Percentiles rank a stretch among this genome's conserved stretches.
phyloP scores from a whole-genome alignment of 1,140 invertebrate species.

The Hypsibius dujardini region DNA sequence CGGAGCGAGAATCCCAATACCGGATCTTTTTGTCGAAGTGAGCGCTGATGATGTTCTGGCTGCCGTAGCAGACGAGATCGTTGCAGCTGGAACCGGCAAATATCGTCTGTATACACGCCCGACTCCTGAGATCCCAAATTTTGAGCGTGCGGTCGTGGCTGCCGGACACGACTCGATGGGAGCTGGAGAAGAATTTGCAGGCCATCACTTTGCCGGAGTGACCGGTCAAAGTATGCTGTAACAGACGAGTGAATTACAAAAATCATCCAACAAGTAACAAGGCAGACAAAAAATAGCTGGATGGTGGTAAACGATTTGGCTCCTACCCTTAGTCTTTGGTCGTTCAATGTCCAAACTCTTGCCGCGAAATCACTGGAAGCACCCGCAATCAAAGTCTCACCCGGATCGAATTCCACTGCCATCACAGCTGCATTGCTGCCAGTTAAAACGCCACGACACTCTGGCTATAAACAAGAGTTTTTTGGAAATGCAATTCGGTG shows the following conservation, averaged over 20 bases:
- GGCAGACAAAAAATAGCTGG: constrained; percentile 19
- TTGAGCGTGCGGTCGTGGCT: constrained; percentile 81
- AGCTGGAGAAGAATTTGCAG: constrained; percentile 73
- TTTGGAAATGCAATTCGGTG: no score
- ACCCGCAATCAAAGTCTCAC: constrained; percentile 63
- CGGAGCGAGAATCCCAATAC: constrained; percentile 75
- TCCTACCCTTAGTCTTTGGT: constrained; percentile 65
- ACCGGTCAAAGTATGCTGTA: constrained; percentile 83
- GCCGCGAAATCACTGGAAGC: constrained; percentile 87
- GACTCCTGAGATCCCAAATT: constrained; percentile 82
- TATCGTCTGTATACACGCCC: constrained; percentile 82
- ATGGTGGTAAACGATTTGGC: constrained; percentile 32
- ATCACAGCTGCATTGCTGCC: constrained; percentile 85
- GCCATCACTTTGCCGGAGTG: constrained; percentile 87
- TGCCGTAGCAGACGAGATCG: constrained; percentile 67
- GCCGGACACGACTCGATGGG: constrained; percentile 53
- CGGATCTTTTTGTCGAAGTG: constrained; percentile 91
- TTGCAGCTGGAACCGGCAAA: constrained; percentile 91
- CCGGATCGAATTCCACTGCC: constrained; percentile 79
- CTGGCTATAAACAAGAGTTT: constrained; percentile 30
- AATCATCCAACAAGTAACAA: constrained; percentile 21
- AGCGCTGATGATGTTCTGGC: constrained; percentile 73
- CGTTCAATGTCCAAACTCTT: constrained; percentile 73
- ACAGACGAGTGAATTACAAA: constrained; percentile 32
- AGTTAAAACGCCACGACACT: constrained; percentile 53